Conservation (phyloP, 1,140 invertebrate genomes). For the Ceratosolen fusciceps region DNA sequence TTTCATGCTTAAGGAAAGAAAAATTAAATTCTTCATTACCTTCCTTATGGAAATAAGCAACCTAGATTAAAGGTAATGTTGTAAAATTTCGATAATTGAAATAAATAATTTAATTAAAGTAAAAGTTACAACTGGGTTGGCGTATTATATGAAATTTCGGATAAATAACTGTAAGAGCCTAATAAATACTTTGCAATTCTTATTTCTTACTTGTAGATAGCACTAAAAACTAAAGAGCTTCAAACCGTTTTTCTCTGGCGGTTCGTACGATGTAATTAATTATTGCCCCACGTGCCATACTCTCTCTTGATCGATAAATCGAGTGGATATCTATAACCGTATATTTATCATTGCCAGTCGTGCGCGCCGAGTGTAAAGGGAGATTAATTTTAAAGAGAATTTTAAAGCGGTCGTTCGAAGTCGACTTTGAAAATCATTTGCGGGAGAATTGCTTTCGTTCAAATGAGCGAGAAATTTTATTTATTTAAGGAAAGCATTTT, state of each 20-base stretch:
- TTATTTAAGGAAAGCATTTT: too few species aligned
- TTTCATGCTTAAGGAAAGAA: too few species aligned
- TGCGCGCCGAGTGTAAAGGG: neutral
- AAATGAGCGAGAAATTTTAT: too few species aligned
- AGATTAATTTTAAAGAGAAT: neutral
- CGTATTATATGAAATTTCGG: neutral
- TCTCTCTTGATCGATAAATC: neutral
- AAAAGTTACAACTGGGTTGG: too few species aligned
- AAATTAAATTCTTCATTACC: too few species aligned
- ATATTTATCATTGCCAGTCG: neutral
- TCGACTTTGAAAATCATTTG: neutral
- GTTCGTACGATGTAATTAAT: neutral
- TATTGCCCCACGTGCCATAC: neutral
- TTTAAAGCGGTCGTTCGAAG: neutral
- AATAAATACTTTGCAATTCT: neutral
- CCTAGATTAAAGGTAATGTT: too few species aligned
- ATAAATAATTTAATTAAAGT: too few species aligned
- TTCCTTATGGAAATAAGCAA: too few species aligned
- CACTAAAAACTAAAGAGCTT: neutral
- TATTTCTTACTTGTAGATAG: neutral
- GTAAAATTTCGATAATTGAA: too few species aligned
- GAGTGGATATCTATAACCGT: neutral
- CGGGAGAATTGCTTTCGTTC: neutral
- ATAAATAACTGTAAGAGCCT: neutral
- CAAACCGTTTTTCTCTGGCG: constrained; percentile 4